Evolutionary conservation across 1,140 invertebrate genomes (phyloP).

Genomic region (Lasioglossum baleicum): DNA sequence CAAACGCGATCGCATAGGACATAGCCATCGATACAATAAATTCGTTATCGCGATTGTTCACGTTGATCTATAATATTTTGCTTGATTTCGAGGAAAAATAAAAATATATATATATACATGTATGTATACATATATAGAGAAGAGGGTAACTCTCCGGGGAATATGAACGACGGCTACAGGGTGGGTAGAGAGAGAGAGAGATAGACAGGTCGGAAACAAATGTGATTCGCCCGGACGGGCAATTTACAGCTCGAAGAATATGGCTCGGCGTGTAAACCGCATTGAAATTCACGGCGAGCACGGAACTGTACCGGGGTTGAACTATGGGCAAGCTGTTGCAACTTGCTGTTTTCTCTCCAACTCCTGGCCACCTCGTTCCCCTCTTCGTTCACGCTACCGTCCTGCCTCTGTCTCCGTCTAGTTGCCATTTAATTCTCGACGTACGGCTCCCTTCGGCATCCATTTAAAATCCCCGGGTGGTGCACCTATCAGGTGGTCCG

Average conservation of each 20-base stretch:
- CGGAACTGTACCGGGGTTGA: conserved; percentile 60
- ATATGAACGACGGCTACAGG: neutral
- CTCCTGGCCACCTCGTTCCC: conserved; percentile 30
- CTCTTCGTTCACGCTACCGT: conserved; percentile 32
- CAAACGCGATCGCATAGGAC: neutral
- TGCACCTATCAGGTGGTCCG: conserved; percentile 40
- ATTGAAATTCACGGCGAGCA: conserved; percentile 72
- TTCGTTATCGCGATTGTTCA: conserved; percentile 14
- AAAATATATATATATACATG: neutral
- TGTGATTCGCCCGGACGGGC: conserved; percentile 54
- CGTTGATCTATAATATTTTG: neutral
- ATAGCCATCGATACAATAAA: neutral
- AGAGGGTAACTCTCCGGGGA: too few relatives aligned
- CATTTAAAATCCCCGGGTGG: conserved; percentile 64
- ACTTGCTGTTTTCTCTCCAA: conserved; percentile 62
- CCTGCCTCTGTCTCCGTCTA: conserved; percentile 39
- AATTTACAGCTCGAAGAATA: conserved; percentile 61
- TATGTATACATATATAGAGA: too few relatives aligned
- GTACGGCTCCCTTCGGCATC: conserved; percentile 52
- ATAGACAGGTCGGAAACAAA: conserved; percentile 50
- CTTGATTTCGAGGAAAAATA: neutral
- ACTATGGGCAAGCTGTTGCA: conserved; percentile 77
- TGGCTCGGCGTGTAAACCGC: conserved; percentile 59
- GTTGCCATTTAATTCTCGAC: conserved; percentile 60
- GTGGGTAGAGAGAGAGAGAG: conserved; percentile 26